Conservation (phyloP, 1,140 invertebrate genomes). For the Druon quercuslanigerum region DNA sequence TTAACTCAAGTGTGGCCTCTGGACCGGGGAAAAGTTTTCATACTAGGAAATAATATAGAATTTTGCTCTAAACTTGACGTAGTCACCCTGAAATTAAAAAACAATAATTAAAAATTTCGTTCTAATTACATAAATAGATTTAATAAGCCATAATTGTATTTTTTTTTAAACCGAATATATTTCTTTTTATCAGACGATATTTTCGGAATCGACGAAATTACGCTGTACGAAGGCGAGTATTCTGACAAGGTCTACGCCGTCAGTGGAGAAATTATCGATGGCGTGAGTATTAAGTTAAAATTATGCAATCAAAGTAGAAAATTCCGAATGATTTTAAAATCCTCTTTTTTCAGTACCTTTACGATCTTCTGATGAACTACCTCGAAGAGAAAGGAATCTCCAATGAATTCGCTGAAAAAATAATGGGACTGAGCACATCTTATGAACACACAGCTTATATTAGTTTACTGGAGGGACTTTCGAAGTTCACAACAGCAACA, state of each 20-base stretch:
- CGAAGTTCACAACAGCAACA: conserved; percentile 87
- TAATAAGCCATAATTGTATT: no score
- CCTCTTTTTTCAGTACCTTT: conserved; percentile 86
- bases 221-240: conserved; percentile 88
- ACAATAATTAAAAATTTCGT: no score
- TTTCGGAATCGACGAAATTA: conserved; percentile 92
- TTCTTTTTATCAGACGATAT: conserved; percentile 80
- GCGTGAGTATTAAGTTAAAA: conserved; percentile 77
- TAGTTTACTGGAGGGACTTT: conserved; percentile 87
- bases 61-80: no score
- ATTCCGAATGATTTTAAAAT: conserved; percentile 40
- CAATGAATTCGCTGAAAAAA: conserved; percentile 92
- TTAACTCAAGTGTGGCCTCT: background rate
- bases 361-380: conserved; percentile 94
- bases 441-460: conserved; percentile 95
- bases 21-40: no score
- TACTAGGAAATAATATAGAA: no score
- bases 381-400: conserved; percentile 94
- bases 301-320: conserved; percentile 28
- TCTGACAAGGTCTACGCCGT: conserved; percentile 90
- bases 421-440: conserved; percentile 89
- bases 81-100: background rate
- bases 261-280: conserved; percentile 92
- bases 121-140: no score
- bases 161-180: background rate